Conservation (phyloP, 1,140 invertebrate genomes). For the Brachionus asplanchnoidis region DNA sequence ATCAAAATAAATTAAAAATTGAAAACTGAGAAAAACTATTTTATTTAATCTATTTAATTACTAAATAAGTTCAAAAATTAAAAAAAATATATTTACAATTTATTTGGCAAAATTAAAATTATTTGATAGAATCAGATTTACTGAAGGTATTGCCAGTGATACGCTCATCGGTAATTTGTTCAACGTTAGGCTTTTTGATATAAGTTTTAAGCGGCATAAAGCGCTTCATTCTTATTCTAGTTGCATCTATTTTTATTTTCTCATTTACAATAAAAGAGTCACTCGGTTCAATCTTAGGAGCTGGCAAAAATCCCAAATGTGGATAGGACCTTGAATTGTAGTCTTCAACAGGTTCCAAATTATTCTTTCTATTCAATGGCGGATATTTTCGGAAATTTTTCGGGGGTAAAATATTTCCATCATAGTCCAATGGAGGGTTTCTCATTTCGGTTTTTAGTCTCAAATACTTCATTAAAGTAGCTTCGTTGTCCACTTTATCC, state of each 20-base stretch:
- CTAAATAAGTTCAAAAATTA: background rate
- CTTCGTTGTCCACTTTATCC: conserved; percentile 48
- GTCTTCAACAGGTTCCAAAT: background rate
- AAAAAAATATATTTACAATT: background rate
- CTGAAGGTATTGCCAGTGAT: background rate
- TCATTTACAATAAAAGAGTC: background rate
- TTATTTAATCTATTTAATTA: background rate
- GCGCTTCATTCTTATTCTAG: conserved; percentile 1
- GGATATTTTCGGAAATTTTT: conserved; percentile 54
- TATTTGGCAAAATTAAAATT: background rate
- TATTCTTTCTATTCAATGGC: conserved; percentile 27
- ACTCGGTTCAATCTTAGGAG: background rate
- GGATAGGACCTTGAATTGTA: background rate
- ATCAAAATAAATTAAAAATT: background rate
- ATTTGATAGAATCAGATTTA: background rate
- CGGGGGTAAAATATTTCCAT: conserved; percentile 54
- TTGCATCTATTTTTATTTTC: conserved; percentile 9
- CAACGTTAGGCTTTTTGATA: background rate
- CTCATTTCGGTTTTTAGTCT: conserved; percentile 49
- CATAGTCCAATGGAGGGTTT: conserved; percentile 54
- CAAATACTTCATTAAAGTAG: conserved; percentile 49
- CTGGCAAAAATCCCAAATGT: background rate
- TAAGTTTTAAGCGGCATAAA: background rate
- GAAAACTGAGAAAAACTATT: background rate
- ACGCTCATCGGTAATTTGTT: conserved; percentile 3